phyloP scores from a whole-genome alignment of 2,113 vertebrate genomes.

The Saguinus midas region DNA sequence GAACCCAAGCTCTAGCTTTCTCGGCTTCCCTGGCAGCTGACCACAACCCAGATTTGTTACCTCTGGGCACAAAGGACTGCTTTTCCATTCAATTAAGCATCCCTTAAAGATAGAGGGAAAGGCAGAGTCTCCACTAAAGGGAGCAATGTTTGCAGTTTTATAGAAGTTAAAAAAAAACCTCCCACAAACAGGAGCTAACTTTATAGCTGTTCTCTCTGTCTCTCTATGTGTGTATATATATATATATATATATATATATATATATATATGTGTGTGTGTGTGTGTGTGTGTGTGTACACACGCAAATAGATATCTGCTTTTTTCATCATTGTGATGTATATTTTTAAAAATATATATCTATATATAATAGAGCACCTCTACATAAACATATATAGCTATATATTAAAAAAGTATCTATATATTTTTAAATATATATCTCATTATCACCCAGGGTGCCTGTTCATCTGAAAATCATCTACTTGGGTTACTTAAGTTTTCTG shows the following conservation, averaged over 20 bases:
- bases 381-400: background rate
- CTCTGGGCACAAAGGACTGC: background rate
- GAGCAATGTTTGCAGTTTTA: background rate
- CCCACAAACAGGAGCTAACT: background rate
- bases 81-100: background rate
- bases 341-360: background rate
- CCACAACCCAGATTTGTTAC: background rate
- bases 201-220: background rate
- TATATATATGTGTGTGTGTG: background rate
- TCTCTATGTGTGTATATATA: background rate
- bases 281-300: too few species aligned
- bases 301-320: background rate
- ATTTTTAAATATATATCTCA: background rate
- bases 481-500: background rate
- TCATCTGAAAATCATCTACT: background rate
- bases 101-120: background rate
- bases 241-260: background rate
- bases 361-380: background rate
- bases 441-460: background rate
- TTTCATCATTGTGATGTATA: background rate
- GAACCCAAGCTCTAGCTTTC: background rate
- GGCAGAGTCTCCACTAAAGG: accelerated
- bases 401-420: background rate
- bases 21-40: background rate
- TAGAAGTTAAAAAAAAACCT: background rate